Percentiles rank a stretch among this genome's conserved stretches.
Conservation (phyloP, 2,797 vertebrate species). For the Siniperca scherzeri region DNA sequence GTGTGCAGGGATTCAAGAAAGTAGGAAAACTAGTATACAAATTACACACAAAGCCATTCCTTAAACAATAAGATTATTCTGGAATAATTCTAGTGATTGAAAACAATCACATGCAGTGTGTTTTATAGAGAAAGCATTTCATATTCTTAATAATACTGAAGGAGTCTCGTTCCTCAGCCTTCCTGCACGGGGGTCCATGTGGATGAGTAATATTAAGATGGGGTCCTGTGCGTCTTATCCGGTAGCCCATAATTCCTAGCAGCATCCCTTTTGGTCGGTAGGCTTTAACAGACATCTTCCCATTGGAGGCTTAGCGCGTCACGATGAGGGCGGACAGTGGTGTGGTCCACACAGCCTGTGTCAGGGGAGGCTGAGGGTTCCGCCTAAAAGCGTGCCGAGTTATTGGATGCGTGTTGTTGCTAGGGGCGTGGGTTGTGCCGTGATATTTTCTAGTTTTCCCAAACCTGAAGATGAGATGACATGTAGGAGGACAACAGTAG, state of each 20-base stretch:
- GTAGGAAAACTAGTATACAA: too few relatives aligned
- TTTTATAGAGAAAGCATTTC: background rate
- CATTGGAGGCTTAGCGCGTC: slow-evolving; percentile 61
- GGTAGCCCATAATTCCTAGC: slow-evolving; percentile 21
- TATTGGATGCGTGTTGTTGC: slow-evolving; percentile 85
- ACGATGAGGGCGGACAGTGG: slow-evolving; percentile 65
- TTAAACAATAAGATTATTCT: background rate
- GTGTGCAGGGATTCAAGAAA: background rate
- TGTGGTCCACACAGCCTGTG: slow-evolving; percentile 70
- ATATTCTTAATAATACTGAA: background rate
- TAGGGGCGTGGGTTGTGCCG: slow-evolving; percentile 80
- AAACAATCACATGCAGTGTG: background rate
- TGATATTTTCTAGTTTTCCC: slow-evolving; percentile 52
- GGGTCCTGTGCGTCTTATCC: slow-evolving; percentile 22
- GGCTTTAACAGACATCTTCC: slow-evolving; percentile 36
- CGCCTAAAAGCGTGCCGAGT: slow-evolving; percentile 74
- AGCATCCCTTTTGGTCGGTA: slow-evolving; percentile 38
- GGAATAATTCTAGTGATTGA: background rate
- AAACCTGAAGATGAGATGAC: slow-evolving; percentile 39
- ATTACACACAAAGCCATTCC: background rate
- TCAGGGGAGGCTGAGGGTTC: slow-evolving; percentile 65
- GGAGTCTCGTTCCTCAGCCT: background rate
- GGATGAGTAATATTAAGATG: slow-evolving; percentile 18
- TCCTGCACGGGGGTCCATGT: slow-evolving; percentile 1
- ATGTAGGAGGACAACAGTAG: slow-evolving; percentile 33